Evolutionary conservation across 2,888 invertebrate species (phyloP).

Genomic region (Sarcophaga variegata): DNA sequence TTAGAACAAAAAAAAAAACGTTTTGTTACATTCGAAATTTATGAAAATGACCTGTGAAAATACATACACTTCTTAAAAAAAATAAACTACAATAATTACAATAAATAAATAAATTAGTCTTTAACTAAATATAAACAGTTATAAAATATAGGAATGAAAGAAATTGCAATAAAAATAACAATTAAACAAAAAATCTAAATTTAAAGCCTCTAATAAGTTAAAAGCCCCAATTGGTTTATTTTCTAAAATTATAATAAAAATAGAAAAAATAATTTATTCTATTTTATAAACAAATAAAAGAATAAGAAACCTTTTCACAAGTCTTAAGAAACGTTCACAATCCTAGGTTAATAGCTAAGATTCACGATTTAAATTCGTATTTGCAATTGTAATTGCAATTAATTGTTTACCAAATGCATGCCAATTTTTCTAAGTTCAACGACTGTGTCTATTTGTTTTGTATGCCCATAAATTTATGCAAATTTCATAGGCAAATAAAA

Average conservation of each 20-base stretch:
- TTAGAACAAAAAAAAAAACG: not conserved
- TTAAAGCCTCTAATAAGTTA: not conserved
- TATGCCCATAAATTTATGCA: slow-evolving; percentile 22
- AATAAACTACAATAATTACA: slow-evolving; percentile 13
- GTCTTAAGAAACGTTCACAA: no score
- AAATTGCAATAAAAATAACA: slow-evolving; percentile 47
- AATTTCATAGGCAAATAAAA: not conserved
- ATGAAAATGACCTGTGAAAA: slow-evolving; percentile 43
- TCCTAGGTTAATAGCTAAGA: no score
- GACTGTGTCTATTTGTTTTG: slow-evolving; percentile 40
- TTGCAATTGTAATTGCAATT: not conserved
- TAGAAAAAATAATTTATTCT: no score
- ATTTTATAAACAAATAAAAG: no score
- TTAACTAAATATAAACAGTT: slow-evolving; percentile 29
- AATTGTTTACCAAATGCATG: slow-evolving; percentile 36
- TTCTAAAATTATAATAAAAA: not conserved
- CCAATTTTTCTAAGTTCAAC: slow-evolving; percentile 50
- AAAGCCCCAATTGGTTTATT: not conserved
- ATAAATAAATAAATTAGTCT: slow-evolving; percentile 34
- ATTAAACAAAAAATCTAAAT: not conserved
- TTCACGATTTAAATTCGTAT: no score
- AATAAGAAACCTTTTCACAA: no score
- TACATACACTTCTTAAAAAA: slow-evolving; percentile 3
- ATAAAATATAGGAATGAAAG: slow-evolving; percentile 23
- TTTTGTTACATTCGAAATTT: slow-evolving; percentile 13